Base-by-base conservation (phyloP, 2,888 invertebrate species). In the Ligdia adustata region DNA sequence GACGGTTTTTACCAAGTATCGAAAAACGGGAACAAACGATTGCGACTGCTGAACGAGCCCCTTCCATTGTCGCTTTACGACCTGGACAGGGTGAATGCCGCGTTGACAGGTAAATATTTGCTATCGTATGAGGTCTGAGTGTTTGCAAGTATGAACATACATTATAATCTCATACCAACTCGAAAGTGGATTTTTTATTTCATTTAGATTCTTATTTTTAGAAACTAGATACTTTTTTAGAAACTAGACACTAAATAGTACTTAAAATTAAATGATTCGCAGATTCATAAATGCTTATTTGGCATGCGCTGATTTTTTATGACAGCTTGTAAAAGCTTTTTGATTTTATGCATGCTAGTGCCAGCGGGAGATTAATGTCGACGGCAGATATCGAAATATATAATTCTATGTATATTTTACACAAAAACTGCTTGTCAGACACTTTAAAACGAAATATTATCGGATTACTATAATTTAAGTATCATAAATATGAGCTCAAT, bases 61-160 rank as follows among this genome's bases (percentile, higher is more conserved):
- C 83, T 90, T 64, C 82, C 88, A 68, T 75, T 88, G 77, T 85
- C 89, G 60, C 83, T 88, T 66, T 89, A 88, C 68, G 89, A 88
- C 79, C 82, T 86, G 82, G 88, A 88, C 71, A 83, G 89, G 85
- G 87, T 90, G 63, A 88, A 87, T 76, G 88, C 88, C 62, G 88
- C 90, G 59, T 81, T 90, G 74, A 87, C 85, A 87, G 89, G 90
- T 90, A 89, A 89, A 87, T 84, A 72, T 87, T 85, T 79, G 75
- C 77, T 69, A 63, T 76, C 70, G 66, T 74, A 69, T 71, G 75
- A 75, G 72, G 70, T 77, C 78, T 73, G 73, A 75, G 74, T 66
- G 52, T 68, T 72, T 78, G 64, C 72, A 72, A 65, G 53, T 58
- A 44, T 53, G 62, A 66, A 67, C 68, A 75, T 60, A 75, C 66